Conservation (phyloP, 1,140 invertebrate genomes). For the Orius insidiosus region DNA sequence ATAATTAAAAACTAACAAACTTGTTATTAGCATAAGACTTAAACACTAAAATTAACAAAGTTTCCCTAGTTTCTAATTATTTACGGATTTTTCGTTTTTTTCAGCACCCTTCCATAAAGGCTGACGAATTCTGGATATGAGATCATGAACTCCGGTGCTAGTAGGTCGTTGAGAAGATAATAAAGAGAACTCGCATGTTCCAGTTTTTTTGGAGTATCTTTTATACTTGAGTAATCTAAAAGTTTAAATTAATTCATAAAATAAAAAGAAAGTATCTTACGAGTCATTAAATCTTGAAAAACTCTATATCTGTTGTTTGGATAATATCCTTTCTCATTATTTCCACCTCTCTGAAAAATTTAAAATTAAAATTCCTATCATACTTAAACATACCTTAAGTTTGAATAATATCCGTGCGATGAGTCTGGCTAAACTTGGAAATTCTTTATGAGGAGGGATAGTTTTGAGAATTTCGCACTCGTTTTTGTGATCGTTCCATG, state of each 20-base stretch:
- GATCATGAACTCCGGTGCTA: slow-evolving; percentile 44
- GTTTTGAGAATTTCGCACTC: slow-evolving; percentile 56
- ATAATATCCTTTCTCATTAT: slow-evolving; percentile 44
- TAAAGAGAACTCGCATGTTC: slow-evolving; percentile 55
- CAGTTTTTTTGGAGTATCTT: slow-evolving; percentile 46
- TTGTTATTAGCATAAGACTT: slow-evolving; percentile 6
- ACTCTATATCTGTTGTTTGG: slow-evolving; percentile 44
- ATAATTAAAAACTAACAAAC: background rate
- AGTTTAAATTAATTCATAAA: slow-evolving; percentile 19
- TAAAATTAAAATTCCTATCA: too few relatives aligned
- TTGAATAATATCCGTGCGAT: slow-evolving; percentile 54
- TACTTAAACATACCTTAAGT: slow-evolving; percentile 29
- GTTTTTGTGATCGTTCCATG: slow-evolving; percentile 56
- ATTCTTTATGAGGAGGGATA: slow-evolving; percentile 36
- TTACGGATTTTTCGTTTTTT: background rate
- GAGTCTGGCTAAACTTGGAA: slow-evolving; percentile 56
- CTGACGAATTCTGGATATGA: slow-evolving; percentile 59
- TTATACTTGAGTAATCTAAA: slow-evolving; percentile 62
- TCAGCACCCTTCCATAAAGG: slow-evolving; percentile 58
- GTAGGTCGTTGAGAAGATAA: slow-evolving; percentile 45
- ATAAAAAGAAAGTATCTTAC: slow-evolving; percentile 27
- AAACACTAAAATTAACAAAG: slow-evolving; percentile 3
- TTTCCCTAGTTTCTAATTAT: background rate
- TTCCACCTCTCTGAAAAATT: slow-evolving; percentile 36
- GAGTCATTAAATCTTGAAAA: slow-evolving; percentile 72